A percentile compares a stretch with the other conserved stretches of the same genome.
Evolutionary conservation across 1,140 invertebrate species (phyloP).

Genomic region (Drosophila dunni): DNA sequence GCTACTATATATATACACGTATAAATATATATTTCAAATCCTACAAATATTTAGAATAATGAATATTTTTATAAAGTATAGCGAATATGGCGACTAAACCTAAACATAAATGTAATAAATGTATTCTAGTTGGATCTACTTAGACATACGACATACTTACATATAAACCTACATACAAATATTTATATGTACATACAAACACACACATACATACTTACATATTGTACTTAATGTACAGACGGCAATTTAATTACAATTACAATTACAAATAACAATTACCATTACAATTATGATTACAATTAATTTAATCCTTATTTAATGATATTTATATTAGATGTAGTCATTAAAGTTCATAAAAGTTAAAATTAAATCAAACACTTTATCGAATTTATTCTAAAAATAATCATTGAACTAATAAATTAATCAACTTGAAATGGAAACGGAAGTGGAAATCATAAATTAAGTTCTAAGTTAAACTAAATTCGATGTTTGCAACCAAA

Average conservation of each 20-base stretch:
- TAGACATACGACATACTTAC: conserved; percentile 38
- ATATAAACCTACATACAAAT: conserved; percentile 25
- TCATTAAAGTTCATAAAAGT: conserved; percentile 20
- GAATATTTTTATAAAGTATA: conserved; percentile 75
- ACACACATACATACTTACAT: conserved; percentile 14
- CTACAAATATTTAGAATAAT: conserved; percentile 35
- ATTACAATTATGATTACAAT: conserved; percentile 22
- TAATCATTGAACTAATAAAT: conserved; percentile 28
- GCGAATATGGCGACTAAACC: conserved; percentile 50
- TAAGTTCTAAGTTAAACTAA: conserved; percentile 20
- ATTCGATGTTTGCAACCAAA: conserved; percentile 39
- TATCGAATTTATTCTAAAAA: conserved; percentile 56
- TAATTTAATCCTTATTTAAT: conserved; percentile 35
- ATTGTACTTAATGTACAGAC: conserved; percentile 28
- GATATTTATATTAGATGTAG: conserved; percentile 27
- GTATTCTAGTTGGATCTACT: conserved; percentile 38
- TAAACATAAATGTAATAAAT: conserved; percentile 22
- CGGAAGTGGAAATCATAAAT: conserved; percentile 11
- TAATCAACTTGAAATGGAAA: not conserved
- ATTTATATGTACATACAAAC: conserved; percentile 13
- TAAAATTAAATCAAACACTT: conserved; percentile 40
- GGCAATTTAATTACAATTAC: conserved; percentile 37
- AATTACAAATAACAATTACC: conserved; percentile 28
- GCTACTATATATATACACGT: conserved; percentile 23
- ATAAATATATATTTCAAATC: conserved; percentile 6